phyloP scores from a whole-genome alignment of 1,140 invertebrate genomes.

The Panagrolaimus sp. region DNA sequence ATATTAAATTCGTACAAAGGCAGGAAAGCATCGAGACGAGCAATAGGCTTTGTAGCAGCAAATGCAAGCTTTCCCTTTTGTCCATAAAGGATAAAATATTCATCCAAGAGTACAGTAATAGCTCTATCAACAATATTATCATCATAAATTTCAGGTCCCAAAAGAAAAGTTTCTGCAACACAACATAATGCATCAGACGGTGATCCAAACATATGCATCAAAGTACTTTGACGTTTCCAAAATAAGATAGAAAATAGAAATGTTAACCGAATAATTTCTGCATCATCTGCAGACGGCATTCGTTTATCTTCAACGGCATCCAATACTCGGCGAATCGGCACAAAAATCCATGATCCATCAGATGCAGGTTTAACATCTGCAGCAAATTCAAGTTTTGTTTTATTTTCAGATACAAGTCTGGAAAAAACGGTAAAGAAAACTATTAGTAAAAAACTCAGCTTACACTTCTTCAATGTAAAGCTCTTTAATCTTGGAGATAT shows the following conservation, averaged over 20 bases:
- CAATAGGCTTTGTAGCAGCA: slow-evolving; percentile 5
- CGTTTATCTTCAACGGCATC: slow-evolving; percentile 7
- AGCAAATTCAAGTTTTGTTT: slow-evolving; percentile 1
- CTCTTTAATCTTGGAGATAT: not conserved
- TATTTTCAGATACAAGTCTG: not conserved
- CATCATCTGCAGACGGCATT: not conserved
- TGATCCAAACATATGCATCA: not conserved
- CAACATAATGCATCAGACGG: not conserved
- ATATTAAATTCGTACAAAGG: not conserved
- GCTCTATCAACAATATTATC: slow-evolving; percentile 2
- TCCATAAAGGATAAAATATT: slow-evolving; percentile 1
- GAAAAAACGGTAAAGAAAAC: too few species aligned
- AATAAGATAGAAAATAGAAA: not conserved
- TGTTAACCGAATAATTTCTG: slow-evolving; percentile 5
- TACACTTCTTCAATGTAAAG: not conserved
- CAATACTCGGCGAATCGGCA: not conserved
- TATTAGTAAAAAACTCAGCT: too few species aligned
- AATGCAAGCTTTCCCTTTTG: not conserved
- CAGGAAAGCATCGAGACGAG: slow-evolving; percentile 2
- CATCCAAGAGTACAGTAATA: slow-evolving; percentile 10
- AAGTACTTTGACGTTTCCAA: not conserved
- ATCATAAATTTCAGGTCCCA: not conserved
- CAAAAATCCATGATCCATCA: slow-evolving; percentile 13
- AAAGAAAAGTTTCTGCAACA: not conserved
- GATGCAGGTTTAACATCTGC: not conserved